Evolutionary conservation across 2,888 invertebrate species (phyloP).

Genomic region (Stenolophus ochropezus): DNA sequence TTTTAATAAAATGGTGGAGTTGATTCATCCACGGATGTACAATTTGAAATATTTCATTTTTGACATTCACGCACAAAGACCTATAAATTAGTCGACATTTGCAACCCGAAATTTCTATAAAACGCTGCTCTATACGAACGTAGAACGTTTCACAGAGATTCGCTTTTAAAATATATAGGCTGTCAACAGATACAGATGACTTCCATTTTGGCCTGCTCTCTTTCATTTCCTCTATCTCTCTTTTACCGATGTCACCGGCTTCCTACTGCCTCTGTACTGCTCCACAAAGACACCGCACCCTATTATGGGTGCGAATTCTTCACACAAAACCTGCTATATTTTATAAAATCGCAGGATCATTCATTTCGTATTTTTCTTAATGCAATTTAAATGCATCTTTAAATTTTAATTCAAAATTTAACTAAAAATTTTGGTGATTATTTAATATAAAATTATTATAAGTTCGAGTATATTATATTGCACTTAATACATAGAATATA

Average conservation of each 20-base stretch:
- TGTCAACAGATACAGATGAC: slow-evolving; percentile 45
- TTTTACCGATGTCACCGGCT: slow-evolving; percentile 24
- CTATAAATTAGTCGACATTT: slow-evolving; percentile 20
- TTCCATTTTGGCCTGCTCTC: slow-evolving; percentile 30
- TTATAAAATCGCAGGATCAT: no score
- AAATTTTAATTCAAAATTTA: no score
- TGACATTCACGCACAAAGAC: slow-evolving; percentile 16
- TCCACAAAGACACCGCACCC: neutral
- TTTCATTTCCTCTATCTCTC: slow-evolving; percentile 22
- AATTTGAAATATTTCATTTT: slow-evolving; percentile 39
- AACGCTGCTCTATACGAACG: slow-evolving; percentile 14
- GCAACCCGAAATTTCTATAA: slow-evolving; percentile 35
- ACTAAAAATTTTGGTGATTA: no score
- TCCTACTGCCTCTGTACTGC: no score
- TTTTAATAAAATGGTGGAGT: slow-evolving; percentile 4
- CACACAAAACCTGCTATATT: no score
- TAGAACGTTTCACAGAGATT: slow-evolving; percentile 28
- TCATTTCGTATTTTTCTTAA: no score
- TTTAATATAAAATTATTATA: no score
- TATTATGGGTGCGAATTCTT: neutral
- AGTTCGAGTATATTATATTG: no score
- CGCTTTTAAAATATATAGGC: slow-evolving; percentile 42
- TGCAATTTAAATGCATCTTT: no score
- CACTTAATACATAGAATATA: no score
- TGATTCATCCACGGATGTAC: slow-evolving; percentile 1